phyloP scores from a whole-genome alignment of 2,888 invertebrate genomes.

The Aleiodes leptofemur region DNA sequence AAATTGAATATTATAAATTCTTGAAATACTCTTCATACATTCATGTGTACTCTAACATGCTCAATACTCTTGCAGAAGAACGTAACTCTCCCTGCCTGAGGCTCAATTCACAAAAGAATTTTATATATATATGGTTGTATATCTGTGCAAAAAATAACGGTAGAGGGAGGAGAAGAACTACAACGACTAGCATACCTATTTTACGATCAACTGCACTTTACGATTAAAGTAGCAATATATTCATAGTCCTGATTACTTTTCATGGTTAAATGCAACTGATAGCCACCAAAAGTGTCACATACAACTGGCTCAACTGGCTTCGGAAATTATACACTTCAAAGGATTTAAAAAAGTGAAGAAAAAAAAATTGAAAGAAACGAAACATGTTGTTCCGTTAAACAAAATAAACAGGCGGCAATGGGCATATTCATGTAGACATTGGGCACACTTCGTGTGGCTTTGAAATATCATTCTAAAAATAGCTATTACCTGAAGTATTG shows the following conservation, averaged over 20 bases:
- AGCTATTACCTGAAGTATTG: no score
- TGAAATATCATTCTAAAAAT: no score
- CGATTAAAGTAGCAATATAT: constrained; percentile 18
- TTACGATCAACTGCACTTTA: constrained; percentile 21
- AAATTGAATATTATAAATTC: no score
- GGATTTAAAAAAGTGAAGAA: background rate
- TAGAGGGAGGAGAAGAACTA: background rate
- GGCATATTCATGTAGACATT: no score
- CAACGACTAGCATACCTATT: constrained; percentile 19
- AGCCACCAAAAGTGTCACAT: constrained; percentile 24
- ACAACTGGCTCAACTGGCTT: constrained; percentile 24
- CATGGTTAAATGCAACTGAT: background rate
- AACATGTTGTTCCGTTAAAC: constrained; percentile 17
- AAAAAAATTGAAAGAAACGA: background rate
- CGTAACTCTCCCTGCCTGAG: constrained; percentile 43
- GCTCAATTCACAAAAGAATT: constrained; percentile 18
- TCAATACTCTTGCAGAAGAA: constrained; percentile 31
- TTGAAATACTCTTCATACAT: no score
- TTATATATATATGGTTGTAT: constrained; percentile 4
- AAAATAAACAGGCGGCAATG: background rate
- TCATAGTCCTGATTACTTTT: constrained; percentile 1
- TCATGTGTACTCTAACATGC: background rate
- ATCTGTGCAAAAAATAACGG: constrained; percentile 44
- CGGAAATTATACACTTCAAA: background rate
- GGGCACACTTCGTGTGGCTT: no score